phyloP scores from a whole-genome alignment of 2,888 invertebrate species.

The Chouioia cunea region DNA sequence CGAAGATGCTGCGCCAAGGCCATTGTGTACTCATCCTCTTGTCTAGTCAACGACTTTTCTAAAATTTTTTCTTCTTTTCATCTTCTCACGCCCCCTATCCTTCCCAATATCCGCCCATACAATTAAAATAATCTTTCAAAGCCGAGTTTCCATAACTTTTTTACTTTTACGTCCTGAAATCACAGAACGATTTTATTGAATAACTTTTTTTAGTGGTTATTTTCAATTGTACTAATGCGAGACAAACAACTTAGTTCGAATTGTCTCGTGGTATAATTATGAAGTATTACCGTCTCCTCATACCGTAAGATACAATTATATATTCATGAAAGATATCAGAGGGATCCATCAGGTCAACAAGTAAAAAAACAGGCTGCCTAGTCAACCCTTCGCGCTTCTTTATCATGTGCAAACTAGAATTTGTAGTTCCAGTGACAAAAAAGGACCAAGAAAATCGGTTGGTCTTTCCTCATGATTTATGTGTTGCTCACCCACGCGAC shows the following conservation, averaged over 20 bases:
- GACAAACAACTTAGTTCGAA: no score
- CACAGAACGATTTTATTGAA: no score
- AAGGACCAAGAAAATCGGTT: slow-evolving; percentile 16
- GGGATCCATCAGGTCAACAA: neutral
- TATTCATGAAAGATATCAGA: neutral
- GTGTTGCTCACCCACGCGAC: neutral
- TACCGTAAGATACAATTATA: neutral
- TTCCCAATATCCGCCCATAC: no score
- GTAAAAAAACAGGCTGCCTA: neutral
- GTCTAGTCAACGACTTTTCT: neutral
- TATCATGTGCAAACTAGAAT: neutral
- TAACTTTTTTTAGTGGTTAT: no score
- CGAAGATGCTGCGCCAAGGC: no score
- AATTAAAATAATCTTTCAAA: no score
- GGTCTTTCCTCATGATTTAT: slow-evolving; percentile 39
- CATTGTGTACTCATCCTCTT: neutral
- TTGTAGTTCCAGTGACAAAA: slow-evolving; percentile 19
- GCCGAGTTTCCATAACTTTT: no score
- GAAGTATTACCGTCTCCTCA: neutral
- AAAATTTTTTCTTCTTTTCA: no score
- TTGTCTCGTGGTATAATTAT: neutral
- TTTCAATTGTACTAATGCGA: no score
- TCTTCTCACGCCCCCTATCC: no score
- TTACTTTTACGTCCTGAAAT: no score
- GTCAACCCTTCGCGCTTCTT: slow-evolving; percentile 8